These are phyloP conservation scores for Apoda limacodes DNA, from an alignment of 2,888 invertebrate genomes.

Conservation along the genomic window DNA sequence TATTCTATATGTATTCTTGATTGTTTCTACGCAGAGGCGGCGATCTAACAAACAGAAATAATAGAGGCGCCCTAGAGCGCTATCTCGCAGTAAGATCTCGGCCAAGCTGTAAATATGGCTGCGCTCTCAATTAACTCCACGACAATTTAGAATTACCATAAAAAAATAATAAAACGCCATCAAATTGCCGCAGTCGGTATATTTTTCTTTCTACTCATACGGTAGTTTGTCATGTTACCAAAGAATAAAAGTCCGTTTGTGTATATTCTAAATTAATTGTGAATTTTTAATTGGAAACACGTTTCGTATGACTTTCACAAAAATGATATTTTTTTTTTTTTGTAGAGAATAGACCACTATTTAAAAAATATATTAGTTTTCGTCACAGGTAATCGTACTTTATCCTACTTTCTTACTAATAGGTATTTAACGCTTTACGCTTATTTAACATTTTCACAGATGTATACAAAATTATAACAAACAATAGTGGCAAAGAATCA, in stretches of 20 bases:
- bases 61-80: constrained; percentile 32
- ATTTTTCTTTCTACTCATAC: too few relatives aligned
- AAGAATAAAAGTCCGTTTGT: too few relatives aligned
- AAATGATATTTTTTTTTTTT: constrained; percentile 33
- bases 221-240: too few relatives aligned
- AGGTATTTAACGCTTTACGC: too few relatives aligned
- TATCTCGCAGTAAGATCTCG: constrained; percentile 41
- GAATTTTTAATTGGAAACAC: too few relatives aligned
- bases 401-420: too few relatives aligned
- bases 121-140: constrained; percentile 51
- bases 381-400: too few relatives aligned
- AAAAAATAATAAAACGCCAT: constrained; percentile 54
- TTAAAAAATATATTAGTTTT: too few relatives aligned
- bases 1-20: too few relatives aligned
- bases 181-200: constrained; percentile 43
- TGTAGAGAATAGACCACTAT: constrained; percentile 7
- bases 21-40: too few relatives aligned
- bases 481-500: constrained; percentile 35
- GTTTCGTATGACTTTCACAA: too few relatives aligned
- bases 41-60: constrained; percentile 47
- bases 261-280: too few relatives aligned
- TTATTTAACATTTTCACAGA: constrained; percentile 1
- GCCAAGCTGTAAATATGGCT: constrained; percentile 45
- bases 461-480: constrained; percentile 19
- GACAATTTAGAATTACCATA: constrained; percentile 58